These are phyloP conservation scores for Dendrolimus pini DNA, from an alignment of 2,888 invertebrate species.

Conservation along the genomic window DNA sequence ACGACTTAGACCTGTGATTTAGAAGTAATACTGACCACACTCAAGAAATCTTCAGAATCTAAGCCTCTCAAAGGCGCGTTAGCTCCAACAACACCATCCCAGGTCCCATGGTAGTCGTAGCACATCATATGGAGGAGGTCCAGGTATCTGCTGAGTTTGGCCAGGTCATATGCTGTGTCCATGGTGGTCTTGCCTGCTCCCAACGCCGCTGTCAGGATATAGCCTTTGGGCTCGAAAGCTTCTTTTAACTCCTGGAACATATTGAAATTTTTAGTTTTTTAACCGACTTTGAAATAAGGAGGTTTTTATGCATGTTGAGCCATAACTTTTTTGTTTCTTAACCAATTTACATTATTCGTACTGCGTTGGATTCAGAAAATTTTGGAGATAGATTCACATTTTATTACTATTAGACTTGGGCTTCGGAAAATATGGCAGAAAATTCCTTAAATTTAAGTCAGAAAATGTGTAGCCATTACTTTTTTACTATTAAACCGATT, in stretches of 20 bases:
- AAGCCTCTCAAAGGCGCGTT: constrained; percentile 84
- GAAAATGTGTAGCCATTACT: too few relatives aligned
- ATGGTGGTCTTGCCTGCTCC: constrained; percentile 87
- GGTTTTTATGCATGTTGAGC: too few relatives aligned
- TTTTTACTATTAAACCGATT: too few relatives aligned
- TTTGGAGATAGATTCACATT: too few relatives aligned
- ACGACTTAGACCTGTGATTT: too few relatives aligned
- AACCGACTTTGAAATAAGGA: too few relatives aligned
- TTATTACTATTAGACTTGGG: too few relatives aligned
- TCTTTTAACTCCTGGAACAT: constrained; percentile 79
- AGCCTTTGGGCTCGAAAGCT: constrained; percentile 81
- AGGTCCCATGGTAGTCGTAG: constrained; percentile 92
- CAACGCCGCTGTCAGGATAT: constrained; percentile 88
- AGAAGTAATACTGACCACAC: constrained; percentile 77
- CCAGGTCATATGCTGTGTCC: constrained; percentile 86
- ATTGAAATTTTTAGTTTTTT: neutral
- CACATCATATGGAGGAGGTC: constrained; percentile 91
- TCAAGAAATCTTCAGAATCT: constrained; percentile 72
- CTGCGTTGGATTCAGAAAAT: too few relatives aligned
- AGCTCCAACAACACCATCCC: constrained; percentile 85
- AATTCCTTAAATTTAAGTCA: too few relatives aligned
- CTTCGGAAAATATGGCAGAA: too few relatives aligned
- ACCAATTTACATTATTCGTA: too few relatives aligned
- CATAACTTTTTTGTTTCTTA: too few relatives aligned
- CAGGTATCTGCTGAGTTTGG: constrained; percentile 80